Conservation (phyloP, 2,797 vertebrate species). For the Catamblyrhynchus diadema region DNA sequence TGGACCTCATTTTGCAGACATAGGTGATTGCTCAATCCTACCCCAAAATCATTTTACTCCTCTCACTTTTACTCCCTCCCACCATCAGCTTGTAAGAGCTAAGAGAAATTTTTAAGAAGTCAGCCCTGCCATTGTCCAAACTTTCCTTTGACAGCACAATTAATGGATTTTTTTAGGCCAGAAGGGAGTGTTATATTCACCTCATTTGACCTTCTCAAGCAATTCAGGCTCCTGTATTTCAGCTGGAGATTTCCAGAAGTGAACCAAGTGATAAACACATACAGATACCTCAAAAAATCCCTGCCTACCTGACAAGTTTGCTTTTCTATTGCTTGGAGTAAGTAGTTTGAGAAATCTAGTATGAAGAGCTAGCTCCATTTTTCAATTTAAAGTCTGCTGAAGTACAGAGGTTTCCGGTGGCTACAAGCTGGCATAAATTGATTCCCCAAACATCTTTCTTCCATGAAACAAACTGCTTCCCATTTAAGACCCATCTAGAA, state of each 20-base stretch:
- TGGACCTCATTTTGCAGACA: not conserved
- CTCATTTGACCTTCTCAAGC: not conserved
- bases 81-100: not conserved
- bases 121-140: not conserved
- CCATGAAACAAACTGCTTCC: slow-evolving; percentile 19
- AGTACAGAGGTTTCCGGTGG: not conserved
- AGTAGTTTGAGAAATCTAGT: not conserved
- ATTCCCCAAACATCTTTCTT: not conserved
- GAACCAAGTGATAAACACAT: slow-evolving; percentile 60
- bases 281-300: slow-evolving; percentile 60
- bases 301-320: slow-evolving; percentile 51
- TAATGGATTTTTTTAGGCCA: not conserved
- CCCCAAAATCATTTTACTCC: not conserved
- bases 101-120: not conserved
- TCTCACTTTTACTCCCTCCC: not conserved
- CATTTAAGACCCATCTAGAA: slow-evolving; percentile 25
- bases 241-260: slow-evolving; percentile 26
- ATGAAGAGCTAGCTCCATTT: not conserved
- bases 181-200: not conserved
- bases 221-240: not conserved
- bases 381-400: slow-evolving; percentile 1
- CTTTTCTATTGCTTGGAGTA: not conserved
- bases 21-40: accelerated
- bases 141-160: not conserved
- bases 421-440: not conserved